A percentile compares a stretch with the other conserved stretches of the same genome.
Conservation (phyloP, 2,797 vertebrate species). For the Coracias cyanogaster region DNA sequence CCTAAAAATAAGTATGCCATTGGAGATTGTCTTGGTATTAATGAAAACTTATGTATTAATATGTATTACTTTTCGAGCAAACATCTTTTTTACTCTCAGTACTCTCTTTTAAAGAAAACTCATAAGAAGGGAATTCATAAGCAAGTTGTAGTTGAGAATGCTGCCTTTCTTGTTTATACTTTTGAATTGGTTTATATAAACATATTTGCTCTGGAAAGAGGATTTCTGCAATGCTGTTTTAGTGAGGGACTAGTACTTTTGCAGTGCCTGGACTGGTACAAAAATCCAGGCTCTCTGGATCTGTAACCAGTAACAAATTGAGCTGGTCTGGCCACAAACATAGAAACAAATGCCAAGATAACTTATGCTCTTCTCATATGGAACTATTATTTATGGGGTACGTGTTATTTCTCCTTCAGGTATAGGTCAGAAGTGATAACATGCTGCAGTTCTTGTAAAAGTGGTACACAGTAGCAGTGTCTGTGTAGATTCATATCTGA, state of each 20-base stretch:
- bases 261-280: background rate
- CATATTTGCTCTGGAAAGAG: background rate
- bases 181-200: background rate
- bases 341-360: constrained; percentile 30
- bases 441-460: background rate
- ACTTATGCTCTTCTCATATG: background rate
- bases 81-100: background rate
- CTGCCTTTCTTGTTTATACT: background rate
- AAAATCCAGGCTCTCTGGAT: background rate
- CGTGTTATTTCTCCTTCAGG: background rate
- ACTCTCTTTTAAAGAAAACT: background rate
- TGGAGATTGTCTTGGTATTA: constrained; percentile 7
- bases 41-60: constrained; percentile 35
- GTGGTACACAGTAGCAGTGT: background rate
- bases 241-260: background rate
- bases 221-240: background rate
- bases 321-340: background rate
- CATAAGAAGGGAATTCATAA: background rate
- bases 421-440: background rate
- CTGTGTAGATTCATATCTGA: constrained; percentile 6
- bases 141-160: background rate
- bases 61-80: constrained; percentile 16
- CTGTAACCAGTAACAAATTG: background rate
- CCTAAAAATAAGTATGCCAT: background rate
- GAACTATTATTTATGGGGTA: background rate